phyloP scores from a whole-genome alignment of 2,888 invertebrate species.

The Axea sp. region DNA sequence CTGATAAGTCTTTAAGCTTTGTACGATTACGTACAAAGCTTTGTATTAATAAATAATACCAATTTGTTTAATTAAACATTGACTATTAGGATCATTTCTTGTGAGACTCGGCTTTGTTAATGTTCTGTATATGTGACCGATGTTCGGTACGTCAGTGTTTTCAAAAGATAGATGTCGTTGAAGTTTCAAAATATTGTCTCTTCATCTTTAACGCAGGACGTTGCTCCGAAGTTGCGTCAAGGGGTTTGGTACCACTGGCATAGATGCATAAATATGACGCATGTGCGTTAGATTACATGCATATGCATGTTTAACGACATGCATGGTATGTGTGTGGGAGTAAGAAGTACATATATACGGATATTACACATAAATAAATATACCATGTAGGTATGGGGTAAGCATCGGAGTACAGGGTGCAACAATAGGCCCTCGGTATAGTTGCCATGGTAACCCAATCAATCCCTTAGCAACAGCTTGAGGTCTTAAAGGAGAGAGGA shows the following conservation, averaged over 20 bases:
- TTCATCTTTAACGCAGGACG: slow-evolving; percentile 77
- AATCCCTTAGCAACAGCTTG: slow-evolving; percentile 80
- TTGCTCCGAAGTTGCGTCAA: slow-evolving; percentile 73
- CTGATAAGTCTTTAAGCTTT: too few relatives aligned
- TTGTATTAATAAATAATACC: too few relatives aligned
- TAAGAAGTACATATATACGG: slow-evolving; percentile 68
- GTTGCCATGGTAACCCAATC: too few relatives aligned
- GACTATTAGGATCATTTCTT: too few relatives aligned
- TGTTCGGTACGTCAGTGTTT: slow-evolving; percentile 22
- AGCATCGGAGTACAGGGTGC: slow-evolving; percentile 72
- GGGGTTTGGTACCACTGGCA: slow-evolving; percentile 79
- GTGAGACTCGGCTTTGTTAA: too few relatives aligned
- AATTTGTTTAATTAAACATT: too few relatives aligned
- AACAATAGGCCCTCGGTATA: slow-evolving; percentile 77
- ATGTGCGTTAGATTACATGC: slow-evolving; percentile 49
- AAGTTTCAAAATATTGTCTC: slow-evolving; percentile 64
- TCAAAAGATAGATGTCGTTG: slow-evolving; percentile 12
- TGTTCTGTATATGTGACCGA: too few relatives aligned
- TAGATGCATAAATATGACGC: slow-evolving; percentile 74
- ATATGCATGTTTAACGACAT: slow-evolving; percentile 45
- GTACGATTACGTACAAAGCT: too few relatives aligned
- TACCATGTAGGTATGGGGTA: slow-evolving; percentile 72
- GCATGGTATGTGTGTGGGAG: slow-evolving; percentile 66
- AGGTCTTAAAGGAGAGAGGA: slow-evolving; percentile 78
- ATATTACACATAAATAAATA: slow-evolving; percentile 77